Percentiles rank a stretch among this genome's conserved stretches.
Conservation (phyloP, 2,888 invertebrate species). For the Desoria tigrina region DNA sequence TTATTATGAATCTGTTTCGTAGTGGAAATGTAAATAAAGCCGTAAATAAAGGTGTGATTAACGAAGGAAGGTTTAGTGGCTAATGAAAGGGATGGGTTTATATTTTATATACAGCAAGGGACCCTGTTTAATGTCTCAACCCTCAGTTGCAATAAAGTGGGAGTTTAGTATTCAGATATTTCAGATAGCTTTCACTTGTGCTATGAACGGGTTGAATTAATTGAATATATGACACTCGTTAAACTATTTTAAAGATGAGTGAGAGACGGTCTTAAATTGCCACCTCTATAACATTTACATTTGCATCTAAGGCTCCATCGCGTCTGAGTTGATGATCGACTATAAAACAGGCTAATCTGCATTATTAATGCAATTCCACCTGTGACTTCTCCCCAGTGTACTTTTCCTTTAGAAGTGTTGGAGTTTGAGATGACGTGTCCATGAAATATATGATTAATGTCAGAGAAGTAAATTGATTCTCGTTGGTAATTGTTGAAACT, state of each 20-base stretch:
- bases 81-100: constrained; percentile 2
- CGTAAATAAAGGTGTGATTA: not conserved
- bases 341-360: too few relatives aligned
- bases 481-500: too few relatives aligned
- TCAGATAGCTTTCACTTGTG: constrained; percentile 8
- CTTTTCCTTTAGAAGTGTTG: too few relatives aligned
- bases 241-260: not conserved
- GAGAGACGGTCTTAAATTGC: not conserved
- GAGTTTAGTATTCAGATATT: not conserved
- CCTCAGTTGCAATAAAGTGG: not conserved
- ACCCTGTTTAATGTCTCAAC: constrained; percentile 4
- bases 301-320: not conserved
- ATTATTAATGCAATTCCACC: too few relatives aligned
- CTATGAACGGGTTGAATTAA: not conserved
- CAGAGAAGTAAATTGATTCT: too few relatives aligned
- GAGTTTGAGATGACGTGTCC: too few relatives aligned
- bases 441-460: too few relatives aligned
- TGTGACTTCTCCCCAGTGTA: too few relatives aligned
- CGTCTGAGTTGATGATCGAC: not conserved
- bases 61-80: not conserved
- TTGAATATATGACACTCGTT: constrained; percentile 11
- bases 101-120: too few relatives aligned
- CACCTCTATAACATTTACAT: not conserved
- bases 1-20: too few relatives aligned
- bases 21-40: too few relatives aligned